Evolutionary conservation across 2,113 vertebrate species (phyloP), one percentile per base, ranked within the genome.

Genomic region (Pteruthius melanotis): DNA sequence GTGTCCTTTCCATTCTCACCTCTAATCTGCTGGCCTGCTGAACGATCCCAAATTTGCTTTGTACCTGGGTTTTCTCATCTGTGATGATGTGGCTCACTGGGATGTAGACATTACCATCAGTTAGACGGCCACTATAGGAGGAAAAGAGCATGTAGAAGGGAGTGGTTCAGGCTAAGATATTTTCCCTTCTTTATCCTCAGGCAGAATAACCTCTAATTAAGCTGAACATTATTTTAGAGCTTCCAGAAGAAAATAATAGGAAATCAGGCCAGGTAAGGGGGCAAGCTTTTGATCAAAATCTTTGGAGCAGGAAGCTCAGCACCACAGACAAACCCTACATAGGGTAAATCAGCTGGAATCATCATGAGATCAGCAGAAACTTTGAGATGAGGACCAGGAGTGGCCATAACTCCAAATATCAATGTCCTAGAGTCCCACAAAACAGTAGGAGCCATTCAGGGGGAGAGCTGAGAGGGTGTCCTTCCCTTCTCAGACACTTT

Each of bases 51-150:
- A 21, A n/a, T 70, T 66, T 35, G 60, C 80, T 86, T 33, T 90
- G 31, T 35, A 12, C 39, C 53, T 82, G 18, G n/a, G 22, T 28
- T 74, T 59, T 68, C 40, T 89, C 39, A 31, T 40, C 56, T 75
- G 30, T 21, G 40, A 27, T 3, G 17, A 23, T 7, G 56, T 6
- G 2, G 6, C 81, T 89, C 61, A 20, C 70, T 44, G 75, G 37
- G 65, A 91, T 71, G 56, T 44, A 83, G 71, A 52, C 52, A 40
- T 59, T 75, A 22, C 57, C 39, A 24, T 35, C 64, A 59, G 60
- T 33, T 59, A 61, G n/a, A 65, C 0, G 0, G n/a, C 42, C 64
- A 83, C 2, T 5, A 54, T 1, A 47, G 47, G 27, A 83, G 26
- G 50, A 71, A 66, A 59, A 47, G 30, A 84, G 18, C 52, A 78